Evolutionary conservation across 2,113 vertebrate genomes (phyloP).

Genomic region (Sinocyclocheilus anophthalmus): DNA sequence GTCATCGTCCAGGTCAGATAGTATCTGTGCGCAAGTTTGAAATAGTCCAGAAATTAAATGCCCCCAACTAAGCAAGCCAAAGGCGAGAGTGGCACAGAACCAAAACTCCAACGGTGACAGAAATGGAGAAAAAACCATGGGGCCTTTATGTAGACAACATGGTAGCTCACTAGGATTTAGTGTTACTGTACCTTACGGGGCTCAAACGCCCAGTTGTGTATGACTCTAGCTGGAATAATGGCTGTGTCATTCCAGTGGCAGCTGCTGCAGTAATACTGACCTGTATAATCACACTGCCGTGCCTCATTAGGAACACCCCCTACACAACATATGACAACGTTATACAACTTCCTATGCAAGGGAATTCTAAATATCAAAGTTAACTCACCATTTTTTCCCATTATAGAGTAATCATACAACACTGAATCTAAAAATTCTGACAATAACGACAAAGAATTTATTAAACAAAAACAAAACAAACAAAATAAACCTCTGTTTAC

Average conservation of each 20-base stretch:
- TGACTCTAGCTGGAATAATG: slow-evolving; percentile 87
- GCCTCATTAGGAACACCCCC: slow-evolving; percentile 91
- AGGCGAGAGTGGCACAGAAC: too few relatives aligned
- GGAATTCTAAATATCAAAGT: neutral
- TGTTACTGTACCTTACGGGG: slow-evolving; percentile 82
- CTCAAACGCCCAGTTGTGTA: slow-evolving; percentile 99
- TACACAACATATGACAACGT: slow-evolving; percentile 56
- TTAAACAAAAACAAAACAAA: neutral
- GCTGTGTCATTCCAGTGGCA: slow-evolving; percentile 98
- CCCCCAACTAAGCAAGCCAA: too few relatives aligned
- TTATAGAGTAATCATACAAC: neutral
- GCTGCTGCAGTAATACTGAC: slow-evolving; percentile 95
- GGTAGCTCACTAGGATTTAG: too few relatives aligned
- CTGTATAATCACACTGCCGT: slow-evolving; percentile 95
- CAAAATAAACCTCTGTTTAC: neutral
- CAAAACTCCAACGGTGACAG: too few relatives aligned
- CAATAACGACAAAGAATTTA: neutral
- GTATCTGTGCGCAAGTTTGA: too few relatives aligned
- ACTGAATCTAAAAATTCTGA: neutral
- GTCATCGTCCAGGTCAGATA: too few relatives aligned
- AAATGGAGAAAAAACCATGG: too few relatives aligned
- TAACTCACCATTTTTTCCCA: neutral
- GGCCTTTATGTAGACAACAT: too few relatives aligned
- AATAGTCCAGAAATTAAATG: too few relatives aligned
- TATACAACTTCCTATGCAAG: neutral